phyloP scores from a whole-genome alignment of 1,140 invertebrate genomes.

The Mycetomoellerius zeteki region DNA sequence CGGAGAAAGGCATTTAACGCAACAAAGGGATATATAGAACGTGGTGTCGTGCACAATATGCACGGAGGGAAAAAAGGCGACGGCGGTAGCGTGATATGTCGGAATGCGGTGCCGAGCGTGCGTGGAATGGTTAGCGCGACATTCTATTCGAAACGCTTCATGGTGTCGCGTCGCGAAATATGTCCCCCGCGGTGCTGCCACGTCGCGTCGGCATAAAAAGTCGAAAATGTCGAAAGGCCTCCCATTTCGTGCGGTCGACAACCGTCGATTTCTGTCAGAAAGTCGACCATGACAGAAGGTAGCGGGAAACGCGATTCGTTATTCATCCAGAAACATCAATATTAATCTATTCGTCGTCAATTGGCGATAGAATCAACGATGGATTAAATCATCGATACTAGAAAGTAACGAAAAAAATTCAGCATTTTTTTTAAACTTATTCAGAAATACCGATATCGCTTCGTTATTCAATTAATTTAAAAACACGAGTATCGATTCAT shows the following conservation, averaged over 20 bases:
- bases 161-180: slow-evolving; percentile 5
- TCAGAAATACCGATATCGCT: background rate
- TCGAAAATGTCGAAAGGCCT: slow-evolving; percentile 36
- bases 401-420: background rate
- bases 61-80: background rate
- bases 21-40: slow-evolving; percentile 36
- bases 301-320: background rate
- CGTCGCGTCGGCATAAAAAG: slow-evolving; percentile 1
- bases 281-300: background rate
- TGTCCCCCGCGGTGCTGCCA: slow-evolving; percentile 1
- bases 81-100: slow-evolving; percentile 2
- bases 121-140: slow-evolving; percentile 42
- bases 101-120: slow-evolving; percentile 15
- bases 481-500: background rate
- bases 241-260: background rate
- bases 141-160: slow-evolving; percentile 31
- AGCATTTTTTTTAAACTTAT: background rate
- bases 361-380: background rate
- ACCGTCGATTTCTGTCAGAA: background rate
- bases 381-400: slow-evolving; percentile 4
- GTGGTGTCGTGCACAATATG: slow-evolving; percentile 30
- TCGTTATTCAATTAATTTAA: background rate
- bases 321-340: slow-evolving; percentile 1
- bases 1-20: slow-evolving; percentile 34
- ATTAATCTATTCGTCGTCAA: background rate